A percentile compares a stretch with the other conserved stretches of the same genome.
phyloP scores from a whole-genome alignment of 2,113 vertebrate genomes.

The Dicerorhinus sumatrensis region DNA sequence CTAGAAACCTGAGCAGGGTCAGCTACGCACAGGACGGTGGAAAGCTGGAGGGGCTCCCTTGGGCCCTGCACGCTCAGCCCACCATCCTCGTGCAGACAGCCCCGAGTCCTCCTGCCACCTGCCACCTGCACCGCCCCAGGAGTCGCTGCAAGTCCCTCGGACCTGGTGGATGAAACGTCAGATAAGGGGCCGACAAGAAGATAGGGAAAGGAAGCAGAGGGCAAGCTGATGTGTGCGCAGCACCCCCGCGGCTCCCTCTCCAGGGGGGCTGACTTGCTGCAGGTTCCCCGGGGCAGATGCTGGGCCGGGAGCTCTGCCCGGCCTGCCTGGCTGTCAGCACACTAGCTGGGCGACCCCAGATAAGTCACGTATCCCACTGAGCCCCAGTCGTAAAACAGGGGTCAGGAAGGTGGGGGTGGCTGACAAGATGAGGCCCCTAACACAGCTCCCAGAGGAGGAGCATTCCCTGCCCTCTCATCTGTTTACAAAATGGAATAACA shows the following conservation, averaged over 20 bases:
- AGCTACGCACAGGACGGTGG: fast-evolving
- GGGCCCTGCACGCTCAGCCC: not conserved
- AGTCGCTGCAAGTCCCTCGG: not conserved
- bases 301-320: too few species aligned
- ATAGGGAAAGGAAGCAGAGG: too few species aligned
- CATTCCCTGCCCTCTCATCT: fast-evolving
- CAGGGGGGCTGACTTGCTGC: not conserved
- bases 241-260: not conserved
- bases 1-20: not conserved
- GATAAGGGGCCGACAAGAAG: too few species aligned
- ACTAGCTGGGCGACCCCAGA: not conserved
- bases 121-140: not conserved
- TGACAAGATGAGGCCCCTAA: not conserved
- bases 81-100: not conserved
- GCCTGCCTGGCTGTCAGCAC: too few species aligned
- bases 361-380: not conserved
- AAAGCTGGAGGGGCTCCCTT: not conserved
- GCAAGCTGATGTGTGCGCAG: too few species aligned
- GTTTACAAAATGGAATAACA: not conserved
- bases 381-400: too few species aligned
- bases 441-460: too few species aligned
- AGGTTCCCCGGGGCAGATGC: too few species aligned
- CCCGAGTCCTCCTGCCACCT: not conserved
- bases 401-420: not conserved
- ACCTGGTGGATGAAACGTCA: not conserved